Evolutionary conservation across 2,113 vertebrate species (phyloP).

Genomic region (Apteryx mantelli): DNA sequence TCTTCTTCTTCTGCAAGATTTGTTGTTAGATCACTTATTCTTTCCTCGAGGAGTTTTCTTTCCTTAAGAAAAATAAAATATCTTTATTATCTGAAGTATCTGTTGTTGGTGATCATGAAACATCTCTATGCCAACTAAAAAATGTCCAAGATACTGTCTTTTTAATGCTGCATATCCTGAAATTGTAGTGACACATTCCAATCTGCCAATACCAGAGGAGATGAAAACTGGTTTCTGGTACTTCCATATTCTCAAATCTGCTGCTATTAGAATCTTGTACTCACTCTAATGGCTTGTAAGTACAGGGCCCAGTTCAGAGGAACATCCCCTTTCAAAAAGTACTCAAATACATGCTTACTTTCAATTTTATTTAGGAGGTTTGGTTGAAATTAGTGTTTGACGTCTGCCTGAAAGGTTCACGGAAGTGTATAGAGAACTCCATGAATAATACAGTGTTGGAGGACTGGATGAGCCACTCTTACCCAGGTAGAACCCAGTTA

Average conservation of each 20-base stretch:
- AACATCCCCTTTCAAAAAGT: neutral
- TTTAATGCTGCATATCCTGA: neutral
- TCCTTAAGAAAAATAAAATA: constrained; percentile 77
- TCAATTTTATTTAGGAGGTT: neutral
- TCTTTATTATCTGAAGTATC: neutral
- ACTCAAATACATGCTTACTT: neutral
- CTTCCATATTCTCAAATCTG: neutral
- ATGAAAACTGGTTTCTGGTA: neutral
- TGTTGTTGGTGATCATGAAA: neutral
- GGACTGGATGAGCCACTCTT: neutral
- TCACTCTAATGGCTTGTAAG: neutral
- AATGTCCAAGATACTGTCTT: neutral
- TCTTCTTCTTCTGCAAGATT: constrained; percentile 96
- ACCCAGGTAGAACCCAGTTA: neutral
- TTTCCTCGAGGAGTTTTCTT: constrained; percentile 90
- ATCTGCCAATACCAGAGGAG: neutral
- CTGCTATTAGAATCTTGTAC: neutral
- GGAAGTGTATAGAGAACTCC: neutral
- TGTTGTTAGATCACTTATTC: constrained; percentile 88
- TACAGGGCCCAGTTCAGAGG: neutral
- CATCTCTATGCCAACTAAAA: neutral
- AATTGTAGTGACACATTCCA: neutral
- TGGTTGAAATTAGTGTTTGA: neutral
- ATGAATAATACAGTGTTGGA: neutral
- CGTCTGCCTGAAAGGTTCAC: neutral